Percentiles rank a stretch among this genome's conserved stretches.
Conservation (phyloP, 2,888 invertebrate species). For the Idaea dimidiata region DNA sequence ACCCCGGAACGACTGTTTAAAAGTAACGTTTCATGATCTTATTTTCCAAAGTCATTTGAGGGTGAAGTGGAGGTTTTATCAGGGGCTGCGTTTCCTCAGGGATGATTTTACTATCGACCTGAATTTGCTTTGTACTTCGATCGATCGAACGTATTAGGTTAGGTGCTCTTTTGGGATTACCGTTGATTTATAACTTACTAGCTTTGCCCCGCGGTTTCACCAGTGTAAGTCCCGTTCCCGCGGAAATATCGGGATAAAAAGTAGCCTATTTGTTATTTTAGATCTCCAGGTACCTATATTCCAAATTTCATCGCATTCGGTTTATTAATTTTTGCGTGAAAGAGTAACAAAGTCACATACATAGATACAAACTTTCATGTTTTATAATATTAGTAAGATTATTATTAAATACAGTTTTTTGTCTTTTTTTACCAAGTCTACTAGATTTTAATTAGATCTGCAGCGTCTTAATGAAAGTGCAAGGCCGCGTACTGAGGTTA, state of each 20-base stretch:
- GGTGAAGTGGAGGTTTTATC: not conserved
- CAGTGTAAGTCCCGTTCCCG: too few relatives aligned
- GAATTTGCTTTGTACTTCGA: not conserved
- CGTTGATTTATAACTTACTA: not conserved
- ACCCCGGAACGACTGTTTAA: not conserved
- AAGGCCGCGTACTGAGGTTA: slow-evolving; percentile 33
- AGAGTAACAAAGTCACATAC: too few relatives aligned
- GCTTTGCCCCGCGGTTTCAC: too few relatives aligned
- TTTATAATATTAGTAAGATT: too few relatives aligned
- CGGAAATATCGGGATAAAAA: too few relatives aligned
- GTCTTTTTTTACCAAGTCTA: too few relatives aligned
- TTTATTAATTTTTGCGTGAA: too few relatives aligned
- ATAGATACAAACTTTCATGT: too few relatives aligned
- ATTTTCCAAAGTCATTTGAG: not conserved
- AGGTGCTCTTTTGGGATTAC: not conserved
- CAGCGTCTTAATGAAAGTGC: slow-evolving; percentile 26
- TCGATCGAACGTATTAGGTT: not conserved
- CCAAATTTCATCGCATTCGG: too few relatives aligned
- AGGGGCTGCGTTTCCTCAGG: not conserved
- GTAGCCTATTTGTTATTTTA: too few relatives aligned
- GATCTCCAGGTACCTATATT: too few relatives aligned
- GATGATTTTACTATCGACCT: not conserved
- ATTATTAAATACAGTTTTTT: too few relatives aligned
- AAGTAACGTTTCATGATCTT: not conserved
- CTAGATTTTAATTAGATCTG: slow-evolving; percentile 10